Conservation (phyloP, 92 coral and sea anemone genomes). For the Heteractis magnifica region DNA sequence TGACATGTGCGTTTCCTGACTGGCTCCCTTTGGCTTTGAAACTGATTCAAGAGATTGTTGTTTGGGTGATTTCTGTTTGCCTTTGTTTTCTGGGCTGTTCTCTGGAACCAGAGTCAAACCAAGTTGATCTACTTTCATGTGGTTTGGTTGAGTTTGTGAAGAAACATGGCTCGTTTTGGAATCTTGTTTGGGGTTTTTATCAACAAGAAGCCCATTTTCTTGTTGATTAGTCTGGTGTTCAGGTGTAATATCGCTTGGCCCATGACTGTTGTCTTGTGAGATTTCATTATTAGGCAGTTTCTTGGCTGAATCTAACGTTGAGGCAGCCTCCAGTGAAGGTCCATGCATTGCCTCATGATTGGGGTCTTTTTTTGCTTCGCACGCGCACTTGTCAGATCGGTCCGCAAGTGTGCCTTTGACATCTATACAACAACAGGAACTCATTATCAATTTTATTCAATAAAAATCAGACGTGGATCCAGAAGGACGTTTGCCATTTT, state of each 20-base stretch:
- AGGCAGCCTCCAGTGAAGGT: background rate
- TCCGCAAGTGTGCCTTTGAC: constrained; percentile 57
- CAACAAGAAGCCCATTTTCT: background rate
- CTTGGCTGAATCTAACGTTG: background rate
- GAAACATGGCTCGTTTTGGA: background rate
- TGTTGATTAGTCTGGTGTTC: background rate
- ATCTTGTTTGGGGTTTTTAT: background rate
- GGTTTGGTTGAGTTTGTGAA: background rate
- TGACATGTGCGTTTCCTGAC: background rate
- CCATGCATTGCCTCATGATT: background rate
- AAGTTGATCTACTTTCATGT: background rate
- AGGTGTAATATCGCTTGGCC: background rate
- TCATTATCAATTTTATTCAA: too few relatives aligned
- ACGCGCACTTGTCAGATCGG: constrained; percentile 47
- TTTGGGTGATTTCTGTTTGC: constrained; percentile 9
- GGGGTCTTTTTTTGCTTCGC: constrained; percentile 31
- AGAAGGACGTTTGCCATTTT: too few relatives aligned
- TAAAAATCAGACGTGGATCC: too few relatives aligned
- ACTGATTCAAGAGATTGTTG: constrained; percentile 3
- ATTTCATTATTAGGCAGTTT: background rate
- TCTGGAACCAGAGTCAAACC: background rate
- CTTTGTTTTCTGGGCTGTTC: background rate
- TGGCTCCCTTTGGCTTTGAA: background rate
- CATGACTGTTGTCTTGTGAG: background rate
- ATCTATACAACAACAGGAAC: constrained; percentile 26